Evolutionary conservation across 2,113 vertebrate genomes (phyloP).

Genomic region (Terrapene triunguis): DNA sequence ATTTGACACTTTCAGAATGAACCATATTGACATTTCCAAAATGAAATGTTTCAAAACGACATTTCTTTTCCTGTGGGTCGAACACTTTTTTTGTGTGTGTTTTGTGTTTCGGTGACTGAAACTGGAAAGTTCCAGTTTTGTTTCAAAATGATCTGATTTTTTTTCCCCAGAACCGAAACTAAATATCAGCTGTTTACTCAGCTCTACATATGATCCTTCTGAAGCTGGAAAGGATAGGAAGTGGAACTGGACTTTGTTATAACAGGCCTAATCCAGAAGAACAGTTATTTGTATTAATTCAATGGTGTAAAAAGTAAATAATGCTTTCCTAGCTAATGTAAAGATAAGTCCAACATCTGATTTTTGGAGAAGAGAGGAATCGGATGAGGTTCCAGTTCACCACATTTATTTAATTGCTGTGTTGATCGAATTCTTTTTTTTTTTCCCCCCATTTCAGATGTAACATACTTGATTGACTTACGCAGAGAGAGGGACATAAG

Average conservation of each 20-base stretch:
- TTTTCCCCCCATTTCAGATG: constrained; percentile 62
- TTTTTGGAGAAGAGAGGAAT: neutral
- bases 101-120: neutral
- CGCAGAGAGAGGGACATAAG: constrained; percentile 75
- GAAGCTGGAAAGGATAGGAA: neutral
- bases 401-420: neutral
- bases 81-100: neutral
- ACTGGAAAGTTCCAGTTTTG: neutral
- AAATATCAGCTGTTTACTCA: neutral
- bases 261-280: neutral
- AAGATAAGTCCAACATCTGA: neutral
- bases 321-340: neutral
- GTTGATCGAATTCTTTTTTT: neutral
- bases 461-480: constrained; percentile 82
- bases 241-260: neutral
- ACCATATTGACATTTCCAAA: no score
- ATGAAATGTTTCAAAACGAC: neutral
- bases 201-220: neutral
- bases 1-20: no score
- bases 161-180: neutral
- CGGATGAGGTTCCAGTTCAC: rapidly evolving
- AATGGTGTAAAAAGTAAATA: neutral
- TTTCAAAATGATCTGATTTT: neutral
- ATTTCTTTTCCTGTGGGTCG: neutral
- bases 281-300: rapidly evolving